A percentile compares a stretch with the other conserved stretches of the same genome.
These are phyloP conservation scores for Urophycis tenuis DNA, from an alignment of 2,797 vertebrate species.

Conservation along the genomic window DNA sequence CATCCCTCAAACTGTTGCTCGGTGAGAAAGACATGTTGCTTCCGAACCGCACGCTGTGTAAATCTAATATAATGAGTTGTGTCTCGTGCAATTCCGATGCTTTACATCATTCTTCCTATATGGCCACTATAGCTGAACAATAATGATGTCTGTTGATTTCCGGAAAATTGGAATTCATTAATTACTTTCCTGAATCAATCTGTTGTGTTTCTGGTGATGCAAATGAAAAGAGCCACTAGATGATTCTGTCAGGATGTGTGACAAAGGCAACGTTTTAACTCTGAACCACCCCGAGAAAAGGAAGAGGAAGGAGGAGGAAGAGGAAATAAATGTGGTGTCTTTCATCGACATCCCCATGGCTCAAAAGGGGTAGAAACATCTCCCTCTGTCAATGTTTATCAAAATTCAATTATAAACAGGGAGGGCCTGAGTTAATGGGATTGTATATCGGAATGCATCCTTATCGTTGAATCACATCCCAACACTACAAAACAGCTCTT, in stretches of 20 bases:
- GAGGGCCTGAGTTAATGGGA: constrained; percentile 46
- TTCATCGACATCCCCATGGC: neutral
- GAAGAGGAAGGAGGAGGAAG: neutral
- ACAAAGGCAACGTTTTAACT: neutral
- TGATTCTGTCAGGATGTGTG: neutral
- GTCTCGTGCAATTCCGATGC: constrained; percentile 42
- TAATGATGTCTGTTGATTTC: constrained; percentile 49
- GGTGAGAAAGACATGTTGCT: constrained; percentile 36
- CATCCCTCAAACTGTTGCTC: constrained; percentile 38
- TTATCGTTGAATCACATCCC: constrained; percentile 44
- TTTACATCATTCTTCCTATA: constrained; percentile 51
- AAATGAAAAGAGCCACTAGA: neutral
- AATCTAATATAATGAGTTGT: constrained; percentile 43
- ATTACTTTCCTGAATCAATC: constrained; percentile 39
- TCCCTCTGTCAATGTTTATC: constrained; percentile 43
- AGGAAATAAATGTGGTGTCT: neutral
- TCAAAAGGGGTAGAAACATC: constrained; percentile 23
- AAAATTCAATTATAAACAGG: constrained; percentile 50
- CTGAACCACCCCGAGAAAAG: neutral
- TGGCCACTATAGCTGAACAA: constrained; percentile 32
- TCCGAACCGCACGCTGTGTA: constrained; percentile 24
- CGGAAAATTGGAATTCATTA: constrained; percentile 28
- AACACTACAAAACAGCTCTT: constrained; percentile 38
- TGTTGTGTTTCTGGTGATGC: neutral
- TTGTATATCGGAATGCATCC: constrained; percentile 32